Conservation (phyloP, 2,113 vertebrate genomes). For the Montifringilla adamsi region DNA sequence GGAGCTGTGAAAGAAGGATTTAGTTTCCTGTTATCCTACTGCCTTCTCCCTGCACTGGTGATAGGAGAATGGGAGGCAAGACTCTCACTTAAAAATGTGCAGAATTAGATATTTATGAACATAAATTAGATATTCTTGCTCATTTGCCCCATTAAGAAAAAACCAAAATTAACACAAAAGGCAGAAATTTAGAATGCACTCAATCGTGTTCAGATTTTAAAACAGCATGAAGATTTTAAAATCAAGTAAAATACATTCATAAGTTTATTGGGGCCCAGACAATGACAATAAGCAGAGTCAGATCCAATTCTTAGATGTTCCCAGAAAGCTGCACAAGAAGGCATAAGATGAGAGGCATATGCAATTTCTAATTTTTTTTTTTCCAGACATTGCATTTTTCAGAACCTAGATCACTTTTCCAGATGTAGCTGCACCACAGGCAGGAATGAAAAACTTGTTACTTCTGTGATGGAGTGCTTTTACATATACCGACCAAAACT, state of each 20-base stretch:
- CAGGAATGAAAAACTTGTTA: background rate
- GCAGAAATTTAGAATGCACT: background rate
- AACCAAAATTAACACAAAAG: too few relatives aligned
- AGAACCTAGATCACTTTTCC: background rate
- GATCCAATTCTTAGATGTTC: background rate
- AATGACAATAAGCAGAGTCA: background rate
- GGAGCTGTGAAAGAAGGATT: background rate
- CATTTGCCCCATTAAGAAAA: background rate
- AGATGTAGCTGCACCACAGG: background rate
- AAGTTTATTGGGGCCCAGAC: background rate
- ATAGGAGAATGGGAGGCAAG: accelerated
- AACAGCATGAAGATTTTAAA: background rate
- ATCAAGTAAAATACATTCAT: background rate
- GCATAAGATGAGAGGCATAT: background rate
- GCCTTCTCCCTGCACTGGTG: background rate
- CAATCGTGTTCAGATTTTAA: background rate
- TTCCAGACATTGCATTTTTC: background rate
- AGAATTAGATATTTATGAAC: background rate
- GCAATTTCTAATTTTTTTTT: background rate
- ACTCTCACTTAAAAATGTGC: background rate
- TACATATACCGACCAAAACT: background rate
- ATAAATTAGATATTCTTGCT: background rate
- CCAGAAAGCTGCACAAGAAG: background rate
- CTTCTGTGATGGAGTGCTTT: background rate
- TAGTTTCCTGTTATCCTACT: background rate